A percentile compares a stretch with the other conserved stretches of the same genome.
These are phyloP conservation scores for Byasa hedistus DNA, from an alignment of 2,888 invertebrate species.

Conservation along the genomic window DNA sequence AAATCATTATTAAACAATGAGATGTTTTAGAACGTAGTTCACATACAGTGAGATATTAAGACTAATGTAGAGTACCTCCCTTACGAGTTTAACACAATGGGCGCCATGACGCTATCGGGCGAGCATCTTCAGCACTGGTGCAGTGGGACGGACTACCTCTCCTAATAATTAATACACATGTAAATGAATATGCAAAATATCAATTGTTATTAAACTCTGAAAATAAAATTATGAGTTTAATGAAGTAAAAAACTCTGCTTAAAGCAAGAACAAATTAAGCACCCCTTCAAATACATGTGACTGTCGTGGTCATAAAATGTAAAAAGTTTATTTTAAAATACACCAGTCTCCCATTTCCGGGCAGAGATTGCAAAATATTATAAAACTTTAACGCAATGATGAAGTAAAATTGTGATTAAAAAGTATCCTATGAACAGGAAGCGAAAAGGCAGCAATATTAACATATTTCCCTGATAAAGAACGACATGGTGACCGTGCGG, in stretches of 20 bases:
- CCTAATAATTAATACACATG: slow-evolving; percentile 7
- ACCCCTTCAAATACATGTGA: too few species aligned
- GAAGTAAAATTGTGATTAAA: neutral
- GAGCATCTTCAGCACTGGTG: slow-evolving; percentile 40
- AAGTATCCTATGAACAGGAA: slow-evolving; percentile 16
- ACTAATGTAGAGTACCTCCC: slow-evolving; percentile 54
- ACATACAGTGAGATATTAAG: slow-evolving; percentile 59
- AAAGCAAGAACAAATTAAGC: too few species aligned
- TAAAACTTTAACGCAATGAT: neutral
- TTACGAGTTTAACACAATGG: slow-evolving; percentile 52
- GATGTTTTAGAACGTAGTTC: slow-evolving; percentile 54
- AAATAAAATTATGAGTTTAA: too few species aligned
- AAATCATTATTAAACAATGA: slow-evolving; percentile 55
- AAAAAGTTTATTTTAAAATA: neutral
- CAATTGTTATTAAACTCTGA: neutral
- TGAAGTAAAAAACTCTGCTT: too few species aligned
- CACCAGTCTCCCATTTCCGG: neutral
- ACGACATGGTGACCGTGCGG: slow-evolving; percentile 15
- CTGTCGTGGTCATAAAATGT: too few species aligned
- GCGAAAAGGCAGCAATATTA: slow-evolving; percentile 11
- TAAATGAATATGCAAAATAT: neutral
- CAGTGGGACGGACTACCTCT: neutral
- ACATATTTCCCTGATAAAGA: slow-evolving; percentile 18
- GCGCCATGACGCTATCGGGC: slow-evolving; percentile 43
- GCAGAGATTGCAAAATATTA: neutral